Evolutionary conservation across 2,113 vertebrate genomes (phyloP).

Genomic region (Nannospalax galili): DNA sequence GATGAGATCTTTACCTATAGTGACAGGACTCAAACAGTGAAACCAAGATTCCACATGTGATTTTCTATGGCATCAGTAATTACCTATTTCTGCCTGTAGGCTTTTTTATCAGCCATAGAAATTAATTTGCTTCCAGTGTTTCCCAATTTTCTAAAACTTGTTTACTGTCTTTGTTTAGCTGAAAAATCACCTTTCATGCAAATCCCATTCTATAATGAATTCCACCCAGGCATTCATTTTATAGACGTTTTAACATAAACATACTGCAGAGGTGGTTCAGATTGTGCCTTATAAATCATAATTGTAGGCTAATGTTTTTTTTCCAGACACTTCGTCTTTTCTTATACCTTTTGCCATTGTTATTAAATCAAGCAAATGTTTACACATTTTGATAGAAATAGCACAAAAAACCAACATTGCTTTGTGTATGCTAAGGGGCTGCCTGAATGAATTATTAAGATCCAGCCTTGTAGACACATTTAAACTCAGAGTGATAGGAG

Average conservation of each 20-base stretch:
- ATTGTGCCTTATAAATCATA: constrained; percentile 66
- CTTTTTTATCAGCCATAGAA: not conserved
- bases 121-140: constrained; percentile 40
- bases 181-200: constrained; percentile 61
- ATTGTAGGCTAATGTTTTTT: constrained; percentile 41
- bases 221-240: constrained; percentile 72
- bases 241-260: constrained; percentile 69
- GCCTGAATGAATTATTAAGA: constrained; percentile 75
- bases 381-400: constrained; percentile 70
- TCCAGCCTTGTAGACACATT: constrained; percentile 47
- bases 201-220: constrained; percentile 71
- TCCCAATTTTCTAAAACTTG: constrained; percentile 16
- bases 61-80: not conserved
- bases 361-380: constrained; percentile 81
- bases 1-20: not conserved
- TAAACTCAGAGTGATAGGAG: not conserved
- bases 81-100: not conserved
- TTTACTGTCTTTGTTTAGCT: constrained; percentile 34
- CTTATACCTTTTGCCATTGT: constrained; percentile 53
- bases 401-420: constrained; percentile 52
- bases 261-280: constrained; percentile 66
- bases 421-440: constrained; percentile 32
- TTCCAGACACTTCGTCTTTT: constrained; percentile 60
- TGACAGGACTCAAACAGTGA: not conserved
- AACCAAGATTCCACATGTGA: not conserved